Evolutionary conservation across 2,797 vertebrate genomes (phyloP).

Genomic region (Agapornis canus): DNA sequence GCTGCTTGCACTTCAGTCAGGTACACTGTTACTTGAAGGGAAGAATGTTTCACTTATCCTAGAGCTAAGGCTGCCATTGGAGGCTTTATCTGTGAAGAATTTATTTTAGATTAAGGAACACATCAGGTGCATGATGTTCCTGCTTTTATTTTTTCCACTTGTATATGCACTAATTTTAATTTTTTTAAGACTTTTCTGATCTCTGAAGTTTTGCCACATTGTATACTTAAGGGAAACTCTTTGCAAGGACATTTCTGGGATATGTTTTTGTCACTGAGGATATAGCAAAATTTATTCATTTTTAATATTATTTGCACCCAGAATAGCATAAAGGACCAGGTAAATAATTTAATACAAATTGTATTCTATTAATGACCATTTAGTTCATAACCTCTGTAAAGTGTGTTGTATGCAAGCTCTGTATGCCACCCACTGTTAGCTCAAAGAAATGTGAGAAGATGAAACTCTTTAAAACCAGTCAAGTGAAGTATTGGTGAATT

Average conservation of each 20-base stretch:
- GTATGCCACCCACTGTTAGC: conserved; percentile 75
- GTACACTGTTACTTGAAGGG: conserved; percentile 96
- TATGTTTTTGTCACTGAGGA: conserved; percentile 76
- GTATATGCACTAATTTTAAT: conserved; percentile 99
- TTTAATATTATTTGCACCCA: conserved; percentile 75
- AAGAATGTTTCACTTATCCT: conserved; percentile 88
- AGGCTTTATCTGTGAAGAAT: conserved; percentile 91
- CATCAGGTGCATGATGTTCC: conserved; percentile 86
- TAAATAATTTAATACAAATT: conserved; percentile 76
- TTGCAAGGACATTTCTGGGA: conserved; percentile 78
- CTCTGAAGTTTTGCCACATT: conserved; percentile 82
- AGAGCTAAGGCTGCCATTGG: conserved; percentile 85
- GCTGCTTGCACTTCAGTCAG: conserved; percentile 93
- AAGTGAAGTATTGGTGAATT: conserved; percentile 57
- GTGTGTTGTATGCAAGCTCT: conserved; percentile 74
- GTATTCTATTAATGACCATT: conserved; percentile 69
- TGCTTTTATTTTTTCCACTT: conserved; percentile 92
- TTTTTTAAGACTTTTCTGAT: conserved; percentile 89
- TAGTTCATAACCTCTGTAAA: conserved; percentile 71
- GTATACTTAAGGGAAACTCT: conserved; percentile 81
- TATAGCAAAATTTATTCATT: conserved; percentile 75
- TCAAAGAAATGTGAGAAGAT: conserved; percentile 52
- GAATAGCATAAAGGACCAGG: conserved; percentile 77
- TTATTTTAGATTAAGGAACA: conserved; percentile 94
- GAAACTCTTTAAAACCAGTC: conserved; percentile 54